Percentiles rank a stretch among this genome's conserved stretches.
These are phyloP conservation scores for Hymenopus coronatus DNA, from an alignment of 2,888 invertebrate genomes.

Conservation along the genomic window DNA sequence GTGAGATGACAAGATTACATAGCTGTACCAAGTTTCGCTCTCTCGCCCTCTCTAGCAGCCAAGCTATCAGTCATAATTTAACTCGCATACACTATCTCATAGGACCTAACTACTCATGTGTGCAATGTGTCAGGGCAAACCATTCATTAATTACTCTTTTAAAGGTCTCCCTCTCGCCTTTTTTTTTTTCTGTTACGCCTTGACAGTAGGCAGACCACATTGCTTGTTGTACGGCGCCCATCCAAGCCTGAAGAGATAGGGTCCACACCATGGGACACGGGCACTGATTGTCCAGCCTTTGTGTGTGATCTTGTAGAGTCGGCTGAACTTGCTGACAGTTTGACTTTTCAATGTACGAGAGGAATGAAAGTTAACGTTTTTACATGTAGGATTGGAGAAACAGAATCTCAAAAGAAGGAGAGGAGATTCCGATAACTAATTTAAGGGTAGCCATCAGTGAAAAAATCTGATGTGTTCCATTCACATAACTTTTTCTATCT, in stretches of 20 bases:
- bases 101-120: conserved; percentile 13
- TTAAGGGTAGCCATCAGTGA: too few species aligned
- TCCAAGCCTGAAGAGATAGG: conserved; percentile 19
- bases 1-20: neutral
- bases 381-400: too few species aligned
- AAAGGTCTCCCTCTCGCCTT: neutral
- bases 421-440: too few species aligned
- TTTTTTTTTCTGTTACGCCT: conserved; percentile 14
- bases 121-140: conserved; percentile 18
- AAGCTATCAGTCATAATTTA: conserved; percentile 19
- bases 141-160: conserved; percentile 22
- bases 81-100: conserved; percentile 10
- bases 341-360: neutral
- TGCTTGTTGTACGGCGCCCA: conserved; percentile 19
- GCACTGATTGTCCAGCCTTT: neutral
- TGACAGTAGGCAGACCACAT: conserved; percentile 17
- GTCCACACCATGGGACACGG: neutral
- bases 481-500: too few species aligned
- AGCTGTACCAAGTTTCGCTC: neutral
- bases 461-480: too few species aligned
- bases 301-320: neutral
- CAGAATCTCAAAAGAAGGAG: too few species aligned
- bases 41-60: neutral
- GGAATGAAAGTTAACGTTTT: neutral
- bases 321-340: neutral